Conservation (phyloP, 2,888 invertebrate genomes). For the Caprella mutica region DNA sequence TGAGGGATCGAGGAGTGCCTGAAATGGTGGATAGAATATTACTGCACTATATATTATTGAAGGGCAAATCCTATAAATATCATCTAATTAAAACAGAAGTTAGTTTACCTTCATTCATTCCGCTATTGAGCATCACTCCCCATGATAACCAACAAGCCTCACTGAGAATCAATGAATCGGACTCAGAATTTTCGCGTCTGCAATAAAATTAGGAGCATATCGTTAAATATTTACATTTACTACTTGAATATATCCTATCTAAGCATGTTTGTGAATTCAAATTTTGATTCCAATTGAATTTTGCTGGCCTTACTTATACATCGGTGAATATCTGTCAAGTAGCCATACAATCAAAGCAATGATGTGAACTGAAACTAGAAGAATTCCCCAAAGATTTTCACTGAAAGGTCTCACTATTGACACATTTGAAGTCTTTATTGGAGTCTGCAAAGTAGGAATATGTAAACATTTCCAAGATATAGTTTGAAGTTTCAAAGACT, state of each 20-base stretch:
- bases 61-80: no score
- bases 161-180: slow-evolving; percentile 73
- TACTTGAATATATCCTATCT: background rate
- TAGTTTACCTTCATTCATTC: slow-evolving; percentile 93
- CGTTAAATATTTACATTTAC: background rate
- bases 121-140: slow-evolving; percentile 95
- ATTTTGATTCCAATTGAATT: background rate
- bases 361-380: slow-evolving; percentile 96
- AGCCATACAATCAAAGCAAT: slow-evolving; percentile 92
- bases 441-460: background rate
- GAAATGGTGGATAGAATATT: no score
- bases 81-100: no score
- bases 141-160: slow-evolving; percentile 99
- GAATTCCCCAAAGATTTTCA: slow-evolving; percentile 93
- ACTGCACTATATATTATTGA: no score
- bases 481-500: no score
- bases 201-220: background rate
- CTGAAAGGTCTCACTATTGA: slow-evolving; percentile 99
- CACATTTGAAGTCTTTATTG: slow-evolving; percentile 50
- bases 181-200: slow-evolving; percentile 12
- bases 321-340: slow-evolving; percentile 60
- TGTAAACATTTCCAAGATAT: background rate
- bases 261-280: background rate
- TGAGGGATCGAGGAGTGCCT: slow-evolving; percentile 95
- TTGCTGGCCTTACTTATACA: slow-evolving; percentile 16